These are phyloP conservation scores for Ginglymostoma cirratum DNA, from an alignment of 2,113 vertebrate species.

Conservation along the genomic window DNA sequence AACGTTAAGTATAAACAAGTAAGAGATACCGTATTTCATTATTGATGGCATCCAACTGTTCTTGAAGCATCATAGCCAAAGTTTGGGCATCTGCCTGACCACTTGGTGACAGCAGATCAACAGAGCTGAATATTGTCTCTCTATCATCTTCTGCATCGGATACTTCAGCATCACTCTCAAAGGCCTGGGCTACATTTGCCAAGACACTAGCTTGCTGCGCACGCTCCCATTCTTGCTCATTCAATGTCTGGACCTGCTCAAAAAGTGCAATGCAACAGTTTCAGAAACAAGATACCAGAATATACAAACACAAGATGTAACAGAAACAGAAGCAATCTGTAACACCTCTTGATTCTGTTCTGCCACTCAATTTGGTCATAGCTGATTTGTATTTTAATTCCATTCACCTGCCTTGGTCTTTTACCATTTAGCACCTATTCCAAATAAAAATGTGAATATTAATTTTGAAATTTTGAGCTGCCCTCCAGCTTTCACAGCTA, in stretches of 20 bases:
- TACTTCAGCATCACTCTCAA: slow-evolving; percentile 84
- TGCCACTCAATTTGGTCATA: not conserved
- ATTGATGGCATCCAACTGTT: slow-evolving; percentile 95
- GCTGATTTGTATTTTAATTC: not conserved
- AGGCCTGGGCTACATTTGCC: slow-evolving; percentile 90
- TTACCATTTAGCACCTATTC: not conserved
- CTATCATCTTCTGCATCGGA: slow-evolving; percentile 86
- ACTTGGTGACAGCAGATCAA: slow-evolving; percentile 82
- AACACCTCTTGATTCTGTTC: not conserved
- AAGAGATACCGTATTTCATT: slow-evolving; percentile 82
- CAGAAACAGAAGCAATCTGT: not conserved
- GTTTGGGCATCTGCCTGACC: slow-evolving; percentile 95
- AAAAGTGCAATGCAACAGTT: not conserved
- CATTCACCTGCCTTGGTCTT: not conserved
- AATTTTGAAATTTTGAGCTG: not conserved
- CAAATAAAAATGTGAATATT: not conserved
- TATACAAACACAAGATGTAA: not conserved
- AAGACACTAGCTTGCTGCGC: slow-evolving; percentile 92
- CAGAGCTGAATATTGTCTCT: slow-evolving; percentile 83
- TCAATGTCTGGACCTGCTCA: slow-evolving; percentile 86
- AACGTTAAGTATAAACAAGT: not conserved
- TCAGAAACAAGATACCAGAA: not conserved
- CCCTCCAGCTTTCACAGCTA: not conserved
- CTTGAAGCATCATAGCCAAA: slow-evolving; percentile 91
- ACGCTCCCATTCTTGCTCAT: slow-evolving; percentile 96